Conservation (phyloP, 2,113 vertebrate species). For the Paramormyrops kingsleyae region DNA sequence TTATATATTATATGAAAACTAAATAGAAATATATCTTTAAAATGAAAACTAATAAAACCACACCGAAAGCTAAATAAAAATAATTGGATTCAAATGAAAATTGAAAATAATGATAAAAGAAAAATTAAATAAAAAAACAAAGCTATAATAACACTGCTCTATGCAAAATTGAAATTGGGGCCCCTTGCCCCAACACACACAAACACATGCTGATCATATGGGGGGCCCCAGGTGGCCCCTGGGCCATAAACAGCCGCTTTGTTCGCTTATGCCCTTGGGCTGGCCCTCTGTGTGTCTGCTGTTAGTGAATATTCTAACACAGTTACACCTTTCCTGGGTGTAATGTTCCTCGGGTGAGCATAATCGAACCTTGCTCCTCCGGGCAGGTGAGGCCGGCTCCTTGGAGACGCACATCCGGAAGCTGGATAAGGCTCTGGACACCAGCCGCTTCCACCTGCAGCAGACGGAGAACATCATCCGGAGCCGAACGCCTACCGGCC, state of each 20-base stretch:
- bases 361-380: not conserved
- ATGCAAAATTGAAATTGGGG: no score
- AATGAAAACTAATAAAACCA: not conserved
- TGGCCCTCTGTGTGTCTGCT: not conserved
- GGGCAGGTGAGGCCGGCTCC: conserved; percentile 66
- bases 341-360: not conserved
- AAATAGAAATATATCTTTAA: not conserved
- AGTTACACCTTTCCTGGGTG: not conserved
- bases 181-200: no score
- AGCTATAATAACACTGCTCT: no score
- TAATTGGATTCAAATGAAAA: no score
- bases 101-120: no score
- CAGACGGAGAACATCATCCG: conserved; percentile 76
- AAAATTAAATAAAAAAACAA: no score
- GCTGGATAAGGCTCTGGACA: conserved; percentile 73
- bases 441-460: conserved; percentile 76
- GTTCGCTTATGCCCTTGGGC: not conserved
- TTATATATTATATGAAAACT: not conserved
- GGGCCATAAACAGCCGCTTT: not conserved
- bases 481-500: conserved; percentile 78
- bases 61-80: no score
- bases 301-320: not conserved
- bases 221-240: no score
- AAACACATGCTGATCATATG: no score
- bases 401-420: conserved; percentile 73